Base-by-base conservation (phyloP, 2,888 invertebrate genomes). In the Thecophora atra region DNA sequence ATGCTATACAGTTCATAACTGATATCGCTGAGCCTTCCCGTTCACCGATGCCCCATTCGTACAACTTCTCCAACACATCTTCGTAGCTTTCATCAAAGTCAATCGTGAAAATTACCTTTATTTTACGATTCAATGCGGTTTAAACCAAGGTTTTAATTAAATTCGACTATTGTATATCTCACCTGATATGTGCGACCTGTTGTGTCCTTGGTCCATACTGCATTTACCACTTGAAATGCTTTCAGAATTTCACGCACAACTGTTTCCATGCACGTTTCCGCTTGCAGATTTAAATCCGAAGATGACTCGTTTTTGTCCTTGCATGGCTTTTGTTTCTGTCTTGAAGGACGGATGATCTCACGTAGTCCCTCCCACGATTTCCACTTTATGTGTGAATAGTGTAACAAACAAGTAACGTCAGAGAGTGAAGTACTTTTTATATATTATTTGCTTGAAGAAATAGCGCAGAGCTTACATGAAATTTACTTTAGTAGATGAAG, bases 1-100 rank as follows among this genome's bases (percentile, higher is more conserved):
- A 89, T 30, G 91, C 84, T n/a, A 90, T 88, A 79, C 91, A 92
- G 17, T 91, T 91, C 75, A 91, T 84, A 63, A 92, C 89, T 73
- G 90, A 90, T 66, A 91, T 88, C 4, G 89, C 87, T 0, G 91
- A 91, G 69, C 89, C 88, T 64, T 88, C 87, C 21, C 88, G 87
- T 54, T 88, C 87, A 0, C 92, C 92, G 73, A 92, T 90, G 21
- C 91, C 90, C 80, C 89, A 89, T 47, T 89, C 89, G 76, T 88
- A 87, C 52, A 92, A 81, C 17, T 89, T 87, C 73, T 89, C 88
- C 47, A 91, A 85, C 13, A 91, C 84, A 76, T 89, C 88, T 79
- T 92, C 92, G 76, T 90, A 90, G 4, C 87, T 81, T 73, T 88
- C 87, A 17, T 89, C 89, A 3, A 89, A 89, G 70, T 89, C 89